These are phyloP conservation scores for Drosophila nigricruria DNA, from an alignment of 2,888 invertebrate species.

Conservation along the genomic window DNA sequence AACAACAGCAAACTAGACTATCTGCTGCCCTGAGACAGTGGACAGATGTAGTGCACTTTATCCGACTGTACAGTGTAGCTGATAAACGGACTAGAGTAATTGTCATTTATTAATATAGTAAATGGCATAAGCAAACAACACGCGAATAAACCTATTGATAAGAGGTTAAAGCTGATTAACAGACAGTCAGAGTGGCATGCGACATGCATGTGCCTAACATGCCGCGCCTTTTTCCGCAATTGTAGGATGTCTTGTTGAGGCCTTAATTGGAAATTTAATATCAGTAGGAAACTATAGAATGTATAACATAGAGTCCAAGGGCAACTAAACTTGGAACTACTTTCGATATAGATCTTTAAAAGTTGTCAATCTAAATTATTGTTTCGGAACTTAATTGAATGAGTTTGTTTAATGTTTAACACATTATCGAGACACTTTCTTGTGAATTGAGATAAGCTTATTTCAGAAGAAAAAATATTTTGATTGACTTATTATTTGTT, in stretches of 20 bases:
- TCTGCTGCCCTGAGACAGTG: conserved; percentile 2
- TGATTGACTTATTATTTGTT: no score
- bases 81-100: conserved; percentile 43
- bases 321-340: neutral
- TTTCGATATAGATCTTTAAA: neutral
- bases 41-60: conserved; percentile 17
- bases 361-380: neutral
- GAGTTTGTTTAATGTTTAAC: neutral
- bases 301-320: neutral
- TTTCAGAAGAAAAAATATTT: neutral
- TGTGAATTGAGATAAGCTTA: neutral
- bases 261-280: conserved; percentile 48
- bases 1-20: neutral
- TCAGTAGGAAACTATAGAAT: neutral
- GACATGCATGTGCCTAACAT: neutral
- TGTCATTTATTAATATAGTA: conserved; percentile 43
- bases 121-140: conserved; percentile 30
- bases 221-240: neutral
- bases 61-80: conserved; percentile 34
- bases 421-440: neutral
- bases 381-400: neutral
- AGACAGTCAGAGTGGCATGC: neutral
- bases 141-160: conserved; percentile 51
- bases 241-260: conserved; percentile 7
- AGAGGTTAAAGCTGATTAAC: conserved; percentile 42